Percentiles rank a stretch among this genome's conserved stretches.
These are phyloP conservation scores for Ginglymostoma cirratum DNA, from an alignment of 2,113 vertebrate genomes.

Conservation along the genomic window DNA sequence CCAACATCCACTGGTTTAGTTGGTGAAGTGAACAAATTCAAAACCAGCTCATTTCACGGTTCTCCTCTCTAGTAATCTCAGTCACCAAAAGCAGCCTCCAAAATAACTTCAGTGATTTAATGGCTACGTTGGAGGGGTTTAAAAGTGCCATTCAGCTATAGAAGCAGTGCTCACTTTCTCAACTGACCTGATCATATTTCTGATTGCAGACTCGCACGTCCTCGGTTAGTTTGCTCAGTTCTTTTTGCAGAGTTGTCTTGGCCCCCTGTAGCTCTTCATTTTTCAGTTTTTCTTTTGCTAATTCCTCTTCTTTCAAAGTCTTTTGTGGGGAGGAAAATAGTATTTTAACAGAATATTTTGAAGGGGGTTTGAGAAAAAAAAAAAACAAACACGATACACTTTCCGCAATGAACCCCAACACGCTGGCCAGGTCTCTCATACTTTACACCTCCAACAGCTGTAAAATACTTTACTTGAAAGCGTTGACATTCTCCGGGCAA, in stretches of 20 bases:
- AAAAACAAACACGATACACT: not conserved
- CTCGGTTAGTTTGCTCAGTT: slow-evolving; percentile 59
- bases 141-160: not conserved
- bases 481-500: not conserved
- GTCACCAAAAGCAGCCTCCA: too few relatives aligned
- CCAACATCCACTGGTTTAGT: not conserved
- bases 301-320: slow-evolving; percentile 71
- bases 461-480: not conserved
- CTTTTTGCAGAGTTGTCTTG: slow-evolving; percentile 70
- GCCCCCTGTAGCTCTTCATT: slow-evolving; percentile 68
- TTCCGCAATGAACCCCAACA: not conserved
- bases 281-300: slow-evolving; percentile 72
- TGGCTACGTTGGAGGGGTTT: not conserved
- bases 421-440: not conserved
- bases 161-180: not conserved
- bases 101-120: not conserved
- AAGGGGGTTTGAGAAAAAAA: too few relatives aligned
- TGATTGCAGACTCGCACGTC: slow-evolving; percentile 68
- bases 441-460: not conserved
- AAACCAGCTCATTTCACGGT: not conserved
- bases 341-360: too few relatives aligned
- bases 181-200: slow-evolving; percentile 75
- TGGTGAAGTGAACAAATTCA: not conserved
- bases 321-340: slow-evolving; percentile 43
- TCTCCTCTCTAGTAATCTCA: not conserved